Evolutionary conservation across 2,797 vertebrate species (phyloP).

Genomic region (Cichlasoma orientale): DNA sequence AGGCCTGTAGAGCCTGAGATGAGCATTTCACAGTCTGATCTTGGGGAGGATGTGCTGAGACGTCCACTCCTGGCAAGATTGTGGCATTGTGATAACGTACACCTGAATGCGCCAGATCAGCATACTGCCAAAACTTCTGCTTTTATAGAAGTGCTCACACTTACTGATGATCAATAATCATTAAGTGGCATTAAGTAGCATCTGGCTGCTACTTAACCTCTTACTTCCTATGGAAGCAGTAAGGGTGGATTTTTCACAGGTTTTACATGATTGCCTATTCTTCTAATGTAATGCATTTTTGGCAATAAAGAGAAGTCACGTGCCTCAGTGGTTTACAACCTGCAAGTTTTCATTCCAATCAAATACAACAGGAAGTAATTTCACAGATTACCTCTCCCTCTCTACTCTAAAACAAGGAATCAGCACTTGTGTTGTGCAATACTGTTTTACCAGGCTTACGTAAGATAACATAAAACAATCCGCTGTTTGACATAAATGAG

Average conservation of each 20-base stretch:
- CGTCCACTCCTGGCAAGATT: background rate
- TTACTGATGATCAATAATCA: background rate
- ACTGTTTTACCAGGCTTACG: background rate
- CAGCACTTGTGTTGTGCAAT: background rate
- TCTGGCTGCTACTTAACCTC: background rate
- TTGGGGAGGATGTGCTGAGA: too few species aligned
- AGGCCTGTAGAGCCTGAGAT: background rate
- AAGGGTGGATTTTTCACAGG: background rate
- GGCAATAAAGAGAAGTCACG: background rate
- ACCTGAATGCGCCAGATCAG: background rate
- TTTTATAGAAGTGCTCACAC: background rate
- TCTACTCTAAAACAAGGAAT: background rate
- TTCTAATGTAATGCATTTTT: background rate
- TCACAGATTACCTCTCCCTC: background rate
- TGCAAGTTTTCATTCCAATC: constrained; percentile 21
- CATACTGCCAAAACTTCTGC: background rate
- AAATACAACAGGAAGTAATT: background rate
- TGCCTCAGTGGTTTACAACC: background rate
- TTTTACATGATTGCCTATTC: background rate
- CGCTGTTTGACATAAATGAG: background rate
- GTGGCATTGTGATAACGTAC: background rate
- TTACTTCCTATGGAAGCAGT: background rate
- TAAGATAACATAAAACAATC: background rate
- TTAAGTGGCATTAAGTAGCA: background rate
- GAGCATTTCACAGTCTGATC: background rate